Evolutionary conservation across 2,888 invertebrate species (phyloP).

Genomic region (Eurytoma adleriae): DNA sequence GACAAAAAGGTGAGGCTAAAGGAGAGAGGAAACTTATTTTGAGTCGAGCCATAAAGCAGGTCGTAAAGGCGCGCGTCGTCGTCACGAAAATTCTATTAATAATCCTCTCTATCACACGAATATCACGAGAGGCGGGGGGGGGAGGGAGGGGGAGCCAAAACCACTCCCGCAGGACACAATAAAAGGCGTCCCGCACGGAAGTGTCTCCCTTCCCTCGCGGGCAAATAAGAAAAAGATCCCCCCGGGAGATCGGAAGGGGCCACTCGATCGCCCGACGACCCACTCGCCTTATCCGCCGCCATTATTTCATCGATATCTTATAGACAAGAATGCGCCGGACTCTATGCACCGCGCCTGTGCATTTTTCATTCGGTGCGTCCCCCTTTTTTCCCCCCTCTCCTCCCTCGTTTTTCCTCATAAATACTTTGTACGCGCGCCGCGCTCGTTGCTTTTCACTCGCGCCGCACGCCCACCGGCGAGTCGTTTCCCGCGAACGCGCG

Average conservation of each 20-base stretch:
- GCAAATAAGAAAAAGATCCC: slow-evolving; percentile 56
- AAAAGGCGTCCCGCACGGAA: slow-evolving; percentile 36
- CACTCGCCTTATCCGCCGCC: background rate
- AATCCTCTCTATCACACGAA: slow-evolving; percentile 51
- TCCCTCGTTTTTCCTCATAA: slow-evolving; percentile 8
- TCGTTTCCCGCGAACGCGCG: background rate
- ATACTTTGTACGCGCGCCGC: slow-evolving; percentile 17
- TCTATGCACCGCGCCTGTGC: background rate
- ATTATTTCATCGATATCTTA: slow-evolving; percentile 49
- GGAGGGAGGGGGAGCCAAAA: slow-evolving; percentile 8
- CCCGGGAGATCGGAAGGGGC: slow-evolving; percentile 46
- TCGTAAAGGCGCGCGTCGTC: slow-evolving; percentile 33
- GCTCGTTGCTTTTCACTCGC: background rate
- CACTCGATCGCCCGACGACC: slow-evolving; percentile 37
- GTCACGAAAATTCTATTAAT: slow-evolving; percentile 54
- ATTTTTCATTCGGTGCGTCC: slow-evolving; percentile 43
- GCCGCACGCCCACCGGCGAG: background rate
- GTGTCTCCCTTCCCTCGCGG: slow-evolving; percentile 19
- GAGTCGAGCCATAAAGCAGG: slow-evolving; percentile 32
- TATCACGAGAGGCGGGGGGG: slow-evolving; percentile 25
- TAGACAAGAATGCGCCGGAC: slow-evolving; percentile 36
- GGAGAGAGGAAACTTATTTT: slow-evolving; percentile 38
- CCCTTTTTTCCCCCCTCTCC: background rate
- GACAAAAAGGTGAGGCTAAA: background rate
- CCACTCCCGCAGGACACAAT: slow-evolving; percentile 56